Evolutionary conservation across 2,888 invertebrate species (phyloP), one percentile per base, ranked within the genome.

Genomic region (Sarcophaga subvicina): DNA sequence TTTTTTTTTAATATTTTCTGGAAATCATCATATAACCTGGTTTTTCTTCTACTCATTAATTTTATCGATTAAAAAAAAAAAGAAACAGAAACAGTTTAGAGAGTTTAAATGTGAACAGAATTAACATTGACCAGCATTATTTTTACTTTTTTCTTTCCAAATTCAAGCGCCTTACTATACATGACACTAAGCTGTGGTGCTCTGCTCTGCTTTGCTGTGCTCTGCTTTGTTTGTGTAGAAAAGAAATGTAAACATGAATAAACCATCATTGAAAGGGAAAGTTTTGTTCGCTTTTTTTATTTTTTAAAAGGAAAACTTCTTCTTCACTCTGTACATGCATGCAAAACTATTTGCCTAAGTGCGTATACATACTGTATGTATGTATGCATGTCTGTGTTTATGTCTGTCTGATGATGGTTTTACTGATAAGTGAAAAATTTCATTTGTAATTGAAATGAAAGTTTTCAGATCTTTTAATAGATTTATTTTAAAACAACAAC

Each of bases 371-470:
- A 27, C 47, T 45, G 20, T 45, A 37, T 27, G 37, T 54, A 27
- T 64, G 27, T 54, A 27, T 59, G 20, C 62, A 62, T 64, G 12
- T 64, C 27, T 73, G 25, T 14, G 67, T 60, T 27, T 70, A 5
- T 71, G 47, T 67, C 17, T 10, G 14, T 49, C 49, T 45, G 60
- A 27, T 71, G 27, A n/a, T 54, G 54, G 67, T 67, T 27, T 10
- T 10, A 54, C 49, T 59, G 60, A 27, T 71, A 49, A n/a, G 45
- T 37, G 22, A 54, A 64, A 70, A 75, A 69, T 59, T 75, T 25
- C 60, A 70, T 76, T 76, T 59, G 70, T 64, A 76, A 78, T 77
- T 77, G 71, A 72, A 83, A 83, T 47, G 12, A 77, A 72, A 83
- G 66, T 83, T 77, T 77, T 67, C 59, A 47, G 64, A 14, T 71